Evolutionary conservation across 2,113 vertebrate genomes (phyloP).

Genomic region (Pipra filicauda): DNA sequence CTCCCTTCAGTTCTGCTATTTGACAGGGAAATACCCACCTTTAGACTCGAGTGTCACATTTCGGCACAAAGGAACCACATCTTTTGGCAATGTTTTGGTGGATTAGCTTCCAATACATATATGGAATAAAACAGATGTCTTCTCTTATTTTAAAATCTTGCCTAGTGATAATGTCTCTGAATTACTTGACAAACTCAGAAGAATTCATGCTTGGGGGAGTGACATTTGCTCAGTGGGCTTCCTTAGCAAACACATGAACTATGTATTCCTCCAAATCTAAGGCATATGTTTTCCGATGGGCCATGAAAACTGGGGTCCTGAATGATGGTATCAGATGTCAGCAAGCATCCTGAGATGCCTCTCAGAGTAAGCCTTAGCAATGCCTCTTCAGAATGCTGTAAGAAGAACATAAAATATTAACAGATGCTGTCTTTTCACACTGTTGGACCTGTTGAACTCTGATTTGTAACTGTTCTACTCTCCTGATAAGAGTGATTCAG

Average conservation of each 20-base stretch:
- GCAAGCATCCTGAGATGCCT: neutral
- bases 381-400: neutral
- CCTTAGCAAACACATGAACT: neutral
- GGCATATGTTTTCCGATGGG: neutral
- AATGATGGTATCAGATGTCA: neutral
- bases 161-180: neutral
- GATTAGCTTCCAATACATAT: neutral
- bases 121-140: neutral
- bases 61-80: neutral
- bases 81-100: neutral
- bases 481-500: neutral
- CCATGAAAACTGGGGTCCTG: neutral
- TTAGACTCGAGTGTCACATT: neutral
- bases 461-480: neutral
- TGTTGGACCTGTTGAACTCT: neutral
- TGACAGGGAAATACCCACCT: neutral
- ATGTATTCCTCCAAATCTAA: fast-evolving
- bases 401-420: neutral
- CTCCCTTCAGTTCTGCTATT: neutral
- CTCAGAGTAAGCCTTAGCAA: neutral
- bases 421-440: neutral
- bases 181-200: neutral
- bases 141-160: neutral
- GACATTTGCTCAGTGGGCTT: neutral
- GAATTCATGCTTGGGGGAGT: neutral